Base-by-base conservation (phyloP, 2,888 invertebrate species). In the Epistrophella euchroma region DNA sequence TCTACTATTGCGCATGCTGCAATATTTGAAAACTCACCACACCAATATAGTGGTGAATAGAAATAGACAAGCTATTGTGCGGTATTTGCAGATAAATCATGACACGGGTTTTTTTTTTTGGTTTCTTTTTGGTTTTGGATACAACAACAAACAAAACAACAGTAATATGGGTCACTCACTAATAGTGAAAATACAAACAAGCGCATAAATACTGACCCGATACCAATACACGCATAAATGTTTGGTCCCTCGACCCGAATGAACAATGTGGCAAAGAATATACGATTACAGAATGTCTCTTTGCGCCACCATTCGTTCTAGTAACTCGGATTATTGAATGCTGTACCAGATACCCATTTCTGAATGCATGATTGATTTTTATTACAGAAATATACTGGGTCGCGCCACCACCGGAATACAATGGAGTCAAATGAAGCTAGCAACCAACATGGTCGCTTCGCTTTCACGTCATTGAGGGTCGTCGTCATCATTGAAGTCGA, bases 301-400 rank as follows among this genome's bases (percentile, higher is more conserved):
- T 35, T 37, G 47, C 19, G n/a, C 17, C 55, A 56, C 37, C 62
- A 68, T 66, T 60, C 52, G 60, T 58, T 60, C 72, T 66, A 73
- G 76, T 80, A 73, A 77, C 76, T 81, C 62, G 32, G 76, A 77
- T 85, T 81, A 85, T 85, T 85, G 85, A 85, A 85, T 81, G 68
- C 60, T 77, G 73, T 62, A 73, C 81, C 70, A 81, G 76, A 81
- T 81, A 85, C 81, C 81, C 76, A 81, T 55, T 73, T 81, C 45
- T 76, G 72, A 73, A 85, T 81, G 81, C 81, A 73, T 85, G 81
- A 85, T 81, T 85, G 76, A 85, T 81, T 81, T 80, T 85, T 81
- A 81, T 85, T 81, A 81, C 62, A 81, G 72, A 19, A 73, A 55
- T 58, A 62, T 28, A 72, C 47, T 47, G 32, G 66, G 28, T 28